Percentiles rank a stretch among this genome's conserved stretches.
Conservation (phyloP, 2,113 vertebrate species). For the Stegastes partitus region DNA sequence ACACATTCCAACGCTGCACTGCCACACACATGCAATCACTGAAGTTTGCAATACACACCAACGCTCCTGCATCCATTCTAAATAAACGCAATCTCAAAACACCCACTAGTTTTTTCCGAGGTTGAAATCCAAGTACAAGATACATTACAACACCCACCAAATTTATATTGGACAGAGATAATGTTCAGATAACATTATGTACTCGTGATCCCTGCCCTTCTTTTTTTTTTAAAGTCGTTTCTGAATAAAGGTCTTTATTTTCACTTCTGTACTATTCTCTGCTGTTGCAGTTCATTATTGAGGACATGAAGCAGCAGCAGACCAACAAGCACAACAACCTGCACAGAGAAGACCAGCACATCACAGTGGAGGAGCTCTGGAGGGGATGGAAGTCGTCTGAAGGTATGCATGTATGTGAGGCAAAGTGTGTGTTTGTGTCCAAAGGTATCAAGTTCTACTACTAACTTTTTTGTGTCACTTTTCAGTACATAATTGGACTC, state of each 20-base stretch:
- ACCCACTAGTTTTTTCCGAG: constrained; percentile 1
- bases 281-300: constrained; percentile 89
- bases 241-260: background rate
- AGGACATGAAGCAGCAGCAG: constrained; percentile 96
- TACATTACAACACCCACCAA: constrained; percentile 12
- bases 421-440: background rate
- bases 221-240: background rate
- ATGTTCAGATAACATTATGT: background rate
- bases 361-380: constrained; percentile 97
- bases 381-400: constrained; percentile 95
- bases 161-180: constrained; percentile 25
- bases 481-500: constrained; percentile 86
- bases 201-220: background rate
- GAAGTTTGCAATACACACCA: constrained; percentile 28
- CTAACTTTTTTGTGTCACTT: constrained; percentile 1
- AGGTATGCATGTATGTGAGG: constrained; percentile 80
- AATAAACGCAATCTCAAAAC: constrained; percentile 32
- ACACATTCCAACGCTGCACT: constrained; percentile 74
- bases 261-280: background rate
- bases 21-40: constrained; percentile 22
- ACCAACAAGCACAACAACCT: constrained; percentile 94
- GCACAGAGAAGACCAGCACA: constrained; percentile 96
- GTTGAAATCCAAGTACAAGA: constrained; percentile 34
- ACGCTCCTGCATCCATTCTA: constrained; percentile 5
- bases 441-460: background rate